phyloP scores from a whole-genome alignment of 2,888 invertebrate species.

The Erynnis tages region DNA sequence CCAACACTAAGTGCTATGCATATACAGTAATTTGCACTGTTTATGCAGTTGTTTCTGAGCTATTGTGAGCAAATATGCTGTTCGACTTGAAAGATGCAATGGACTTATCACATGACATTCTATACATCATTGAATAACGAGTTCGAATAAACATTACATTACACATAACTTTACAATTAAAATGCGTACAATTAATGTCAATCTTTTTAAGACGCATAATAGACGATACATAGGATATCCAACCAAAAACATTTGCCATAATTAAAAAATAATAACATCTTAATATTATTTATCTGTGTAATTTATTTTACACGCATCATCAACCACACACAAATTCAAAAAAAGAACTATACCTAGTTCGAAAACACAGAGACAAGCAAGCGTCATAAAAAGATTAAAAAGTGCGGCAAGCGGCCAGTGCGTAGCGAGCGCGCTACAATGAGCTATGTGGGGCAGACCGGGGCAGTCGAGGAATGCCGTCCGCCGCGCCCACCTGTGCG shows the following conservation, averaged over 20 bases:
- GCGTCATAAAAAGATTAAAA: constrained; percentile 1
- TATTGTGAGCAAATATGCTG: background rate
- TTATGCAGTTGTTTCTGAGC: background rate
- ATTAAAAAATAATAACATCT: too few species aligned
- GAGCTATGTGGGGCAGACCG: constrained; percentile 72
- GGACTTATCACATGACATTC: background rate
- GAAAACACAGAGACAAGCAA: constrained; percentile 2
- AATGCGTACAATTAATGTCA: too few species aligned
- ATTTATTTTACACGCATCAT: too few species aligned
- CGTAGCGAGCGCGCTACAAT: constrained; percentile 38
- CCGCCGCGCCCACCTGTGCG: constrained; percentile 71
- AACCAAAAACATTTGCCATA: too few species aligned
- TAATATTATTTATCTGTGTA: too few species aligned
- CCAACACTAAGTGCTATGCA: constrained; percentile 2
- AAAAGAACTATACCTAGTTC: constrained; percentile 8
- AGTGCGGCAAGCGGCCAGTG: constrained; percentile 35
- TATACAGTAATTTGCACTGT: constrained; percentile 8
- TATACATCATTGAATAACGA: too few species aligned
- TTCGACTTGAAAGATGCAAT: background rate
- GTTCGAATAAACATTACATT: background rate
- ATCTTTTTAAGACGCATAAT: too few species aligned
- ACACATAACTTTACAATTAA: background rate
- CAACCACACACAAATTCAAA: too few species aligned
- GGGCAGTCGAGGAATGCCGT: constrained; percentile 75
- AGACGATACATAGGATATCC: too few species aligned